Evolutionary conservation across 2,797 vertebrate species (phyloP).

Genomic region (Otolemur crassicaudatus): DNA sequence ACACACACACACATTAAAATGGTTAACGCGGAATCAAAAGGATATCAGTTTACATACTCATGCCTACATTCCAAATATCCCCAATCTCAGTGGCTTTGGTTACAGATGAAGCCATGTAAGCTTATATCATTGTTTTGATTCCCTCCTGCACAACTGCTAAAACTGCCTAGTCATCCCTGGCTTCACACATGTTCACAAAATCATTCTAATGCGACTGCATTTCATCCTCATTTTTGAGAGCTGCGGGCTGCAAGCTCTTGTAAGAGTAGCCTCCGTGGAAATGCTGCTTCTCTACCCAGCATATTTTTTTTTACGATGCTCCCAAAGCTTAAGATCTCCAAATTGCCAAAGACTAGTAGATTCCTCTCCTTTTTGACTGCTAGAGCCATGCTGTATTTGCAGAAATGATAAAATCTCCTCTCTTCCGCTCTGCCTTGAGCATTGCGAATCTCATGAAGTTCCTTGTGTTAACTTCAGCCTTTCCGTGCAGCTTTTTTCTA

Average conservation of each 20-base stretch:
- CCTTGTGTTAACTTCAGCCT: background rate
- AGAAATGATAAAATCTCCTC: background rate
- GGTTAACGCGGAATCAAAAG: constrained; percentile 5
- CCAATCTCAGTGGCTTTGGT: background rate
- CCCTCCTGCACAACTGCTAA: background rate
- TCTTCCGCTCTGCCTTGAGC: background rate
- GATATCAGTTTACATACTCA: background rate
- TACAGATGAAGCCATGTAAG: background rate
- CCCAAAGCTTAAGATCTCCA: background rate
- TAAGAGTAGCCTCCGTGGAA: background rate
- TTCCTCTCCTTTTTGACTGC: background rate
- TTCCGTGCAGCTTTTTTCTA: background rate
- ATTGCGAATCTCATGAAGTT: background rate
- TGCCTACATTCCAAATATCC: background rate
- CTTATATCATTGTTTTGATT: background rate
- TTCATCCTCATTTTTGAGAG: background rate
- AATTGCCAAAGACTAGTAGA: background rate
- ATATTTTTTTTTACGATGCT: background rate
- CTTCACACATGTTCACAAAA: background rate
- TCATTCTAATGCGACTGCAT: background rate
- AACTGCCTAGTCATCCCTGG: background rate
- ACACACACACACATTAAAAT: background rate
- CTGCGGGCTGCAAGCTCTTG: background rate
- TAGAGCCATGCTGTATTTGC: background rate
- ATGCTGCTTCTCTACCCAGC: background rate